Evolutionary conservation across 2,888 invertebrate genomes (phyloP), one percentile per base, ranked within the genome.

Genomic region (Allacma fusca): DNA sequence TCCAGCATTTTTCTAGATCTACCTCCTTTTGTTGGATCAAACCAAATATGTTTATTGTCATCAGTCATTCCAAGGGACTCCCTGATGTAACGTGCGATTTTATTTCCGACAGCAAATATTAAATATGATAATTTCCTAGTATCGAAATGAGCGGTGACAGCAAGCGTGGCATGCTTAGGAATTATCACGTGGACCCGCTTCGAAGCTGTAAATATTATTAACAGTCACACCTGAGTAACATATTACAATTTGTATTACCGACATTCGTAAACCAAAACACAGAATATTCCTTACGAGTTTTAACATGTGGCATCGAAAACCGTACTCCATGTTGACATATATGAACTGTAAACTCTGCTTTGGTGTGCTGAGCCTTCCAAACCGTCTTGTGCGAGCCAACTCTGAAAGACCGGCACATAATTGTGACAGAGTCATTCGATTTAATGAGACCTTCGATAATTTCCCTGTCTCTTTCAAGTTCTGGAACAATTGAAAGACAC

Each of bases 301-400:
- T 26, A 7, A 68, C 29, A 71, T 87, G 84, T 71, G 89, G 89
- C 68, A 89, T 86, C 44, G 84, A 85, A 43, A 89, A 85, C 81
- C 85, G 86, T 59, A 90, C 85, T 59, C 88, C 88, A 78, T 84
- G 85, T 28, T 86, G 86, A 95, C 92, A 87, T 91, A 90, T 86
- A 92, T 79, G 89, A 89, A 29, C 94, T 29, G 12, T 50, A 50
- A 64, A 67, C n/a, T 34, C 28, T n/a, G 23, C 23, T 4, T 21
- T 23, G 24, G 9, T 50, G 4, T n/a, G 50, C 50, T 5, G 34
- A 7, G n/a, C 16, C 29, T 69, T 9, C 9, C 21, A 92, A 82
- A 91, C 89, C 85, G 92, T 93, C 88, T 92, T 92, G 86, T 94
- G 93, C 21, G 94, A 93, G 57, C 96, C 96, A 86, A 96, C 92